Base-by-base conservation (phyloP, 2,113 vertebrate species). In the Zootoca vivipara region DNA sequence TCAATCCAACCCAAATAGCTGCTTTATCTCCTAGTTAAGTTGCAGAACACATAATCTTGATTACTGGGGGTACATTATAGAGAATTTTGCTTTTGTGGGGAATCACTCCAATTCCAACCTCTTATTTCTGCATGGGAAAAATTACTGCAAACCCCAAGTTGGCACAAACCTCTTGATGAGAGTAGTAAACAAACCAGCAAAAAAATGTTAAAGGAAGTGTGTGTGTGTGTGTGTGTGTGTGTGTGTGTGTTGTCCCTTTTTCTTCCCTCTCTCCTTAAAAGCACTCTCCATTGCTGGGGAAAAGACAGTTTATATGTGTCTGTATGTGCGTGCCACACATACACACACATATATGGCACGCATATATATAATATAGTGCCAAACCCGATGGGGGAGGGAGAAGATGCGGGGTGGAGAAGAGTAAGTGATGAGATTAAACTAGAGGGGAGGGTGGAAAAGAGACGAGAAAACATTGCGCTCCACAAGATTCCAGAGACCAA, bases 91-190 rank as follows among this genome's bases (percentile, higher is more conserved):
- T 65, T 42, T 35, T 9, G 9, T 0, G 75, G 18, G 38, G 26
- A 24, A 46, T 30, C 85, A 28, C n/a, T 22, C 6, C 33, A 13
- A 40, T 67, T 40, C 15, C 40, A 70, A 70, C 46, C 65, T 15
- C 30, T 73, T 30, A 35, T 85, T 58, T 73, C 78, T 40, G 16
- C 58, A 73, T 15, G 3, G 1, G 38, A 30, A 38, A 40, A 58
- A 82, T n/a, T 89, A 82, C 86, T 91, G 91, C 93, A 93, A 93
- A 3, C 33, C 26, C 72, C 70, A 75, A 67, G 22, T 81, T 82
- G 73, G 79, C 84, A 78, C 78, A 18, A 38, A 52, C 5, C 38
- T 83, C 70, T 18, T 24, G 35, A 77, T 6, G 65, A 46, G 42
- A 7, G 46, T 62, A 46, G 80, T 69, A 82, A 85, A 81, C 30